phyloP scores from a whole-genome alignment of 2,888 invertebrate species.

The Athalia circularis region DNA sequence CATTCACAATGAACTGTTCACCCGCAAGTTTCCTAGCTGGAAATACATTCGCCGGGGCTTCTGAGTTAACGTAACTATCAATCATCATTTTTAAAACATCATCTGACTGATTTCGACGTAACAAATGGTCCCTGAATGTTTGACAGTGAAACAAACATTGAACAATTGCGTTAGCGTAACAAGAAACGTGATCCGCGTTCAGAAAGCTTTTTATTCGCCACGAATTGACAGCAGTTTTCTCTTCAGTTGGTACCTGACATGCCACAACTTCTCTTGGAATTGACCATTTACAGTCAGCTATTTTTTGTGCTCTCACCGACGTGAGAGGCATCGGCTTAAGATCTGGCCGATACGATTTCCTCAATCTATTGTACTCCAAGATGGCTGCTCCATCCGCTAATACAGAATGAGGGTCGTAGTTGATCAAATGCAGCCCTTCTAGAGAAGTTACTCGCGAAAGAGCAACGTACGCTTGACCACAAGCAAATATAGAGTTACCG shows the following conservation, averaged over 20 bases:
- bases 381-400: conserved; percentile 50
- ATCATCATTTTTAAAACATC: not conserved
- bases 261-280: conserved; percentile 21
- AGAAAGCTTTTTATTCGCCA: no score
- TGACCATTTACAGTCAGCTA: not conserved
- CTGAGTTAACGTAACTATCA: conserved; percentile 4
- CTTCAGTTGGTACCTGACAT: no score
- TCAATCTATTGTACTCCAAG: conserved; percentile 43
- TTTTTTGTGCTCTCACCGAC: conserved; percentile 48
- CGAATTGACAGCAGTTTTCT: no score
- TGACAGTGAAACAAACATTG: no score
- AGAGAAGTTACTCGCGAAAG: conserved; percentile 53
- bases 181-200: no score
- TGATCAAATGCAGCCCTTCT: conserved; percentile 56
- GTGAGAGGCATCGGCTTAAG: no score
- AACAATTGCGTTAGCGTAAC: no score
- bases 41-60: conserved; percentile 7
- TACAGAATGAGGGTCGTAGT: conserved; percentile 53
- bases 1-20: conserved; percentile 19
- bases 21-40: conserved; percentile 13
- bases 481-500: no score
- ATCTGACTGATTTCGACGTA: no score
- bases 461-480: not conserved
- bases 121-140: no score
- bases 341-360: no score